Evolutionary conservation across 2,797 vertebrate species (phyloP), one percentile per base, ranked within the genome.

Genomic region (Eptatretus atami): DNA sequence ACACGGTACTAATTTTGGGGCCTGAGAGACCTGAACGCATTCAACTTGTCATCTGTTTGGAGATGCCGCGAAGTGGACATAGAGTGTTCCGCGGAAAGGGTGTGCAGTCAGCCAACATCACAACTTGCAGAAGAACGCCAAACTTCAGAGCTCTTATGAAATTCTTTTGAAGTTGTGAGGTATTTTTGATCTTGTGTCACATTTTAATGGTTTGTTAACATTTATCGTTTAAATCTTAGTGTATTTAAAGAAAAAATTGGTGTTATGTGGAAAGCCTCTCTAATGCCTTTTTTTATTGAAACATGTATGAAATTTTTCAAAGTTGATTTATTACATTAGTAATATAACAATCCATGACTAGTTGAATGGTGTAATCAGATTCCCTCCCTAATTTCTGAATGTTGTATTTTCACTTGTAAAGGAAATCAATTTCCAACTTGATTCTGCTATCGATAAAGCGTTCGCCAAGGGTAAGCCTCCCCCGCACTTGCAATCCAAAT

Each of bases 121-220:
- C 65, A 94, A 94, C 75, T 98, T 85, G 76, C 92, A 81, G 79
- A 95, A 94, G 72, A 98, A 95, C 72, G n/a, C 88, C 92, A 65
- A 98, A 98, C 72, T 98, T 95, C 72, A 81, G 76, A 77, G 82
- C 81, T 13, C 74, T 98, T 6, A 87, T 98, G 73, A 98, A 98
- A 75, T 92, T 82, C 82, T n/a, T 98, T 98, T 53, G 92, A 98
- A 79, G 92, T 98, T 80, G 92, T 96, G 69, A 79, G n/a, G 84
- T 76, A 64, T 44, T 44, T 44, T 44, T 44, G 31, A 44, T 44
- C 6, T 60, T 44, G 31, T 4, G 31, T 44, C 31, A 44, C 31
- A 44, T 15, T 44, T 44, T 44, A 44, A 44, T 8, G 31, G 4
- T 44, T 44, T 44, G 31, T 44, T 44, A 6, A 8, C 31, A 44